Percentiles rank a stretch among this genome's conserved stretches.
Evolutionary conservation across 2,888 invertebrate genomes (phyloP).

Genomic region (Myopa testacea): DNA sequence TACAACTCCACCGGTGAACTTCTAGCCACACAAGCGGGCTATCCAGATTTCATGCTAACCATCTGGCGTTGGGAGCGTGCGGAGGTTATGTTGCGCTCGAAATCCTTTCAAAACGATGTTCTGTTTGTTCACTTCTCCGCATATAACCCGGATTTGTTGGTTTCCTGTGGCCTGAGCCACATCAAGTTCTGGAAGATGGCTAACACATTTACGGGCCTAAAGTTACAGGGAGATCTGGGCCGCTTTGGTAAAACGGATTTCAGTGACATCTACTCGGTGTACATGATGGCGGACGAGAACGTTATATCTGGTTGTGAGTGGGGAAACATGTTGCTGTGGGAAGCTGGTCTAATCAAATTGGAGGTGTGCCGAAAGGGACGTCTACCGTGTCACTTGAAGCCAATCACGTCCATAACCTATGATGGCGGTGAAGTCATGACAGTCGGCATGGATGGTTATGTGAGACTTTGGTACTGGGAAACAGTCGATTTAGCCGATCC

Average conservation of each 20-base stretch:
- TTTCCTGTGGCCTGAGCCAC: slow-evolving; percentile 82
- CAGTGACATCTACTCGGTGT: slow-evolving; percentile 86
- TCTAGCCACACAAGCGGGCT: slow-evolving; percentile 78
- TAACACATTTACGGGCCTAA: slow-evolving; percentile 89
- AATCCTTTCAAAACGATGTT: slow-evolving; percentile 86
- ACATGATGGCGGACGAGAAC: slow-evolving; percentile 90
- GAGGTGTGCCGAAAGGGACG: slow-evolving; percentile 81
- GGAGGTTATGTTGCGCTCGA: slow-evolving; percentile 80
- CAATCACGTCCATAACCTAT: slow-evolving; percentile 71
- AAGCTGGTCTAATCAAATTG: slow-evolving; percentile 87
- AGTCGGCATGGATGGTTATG: slow-evolving; percentile 79
- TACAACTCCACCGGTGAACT: slow-evolving; percentile 86
- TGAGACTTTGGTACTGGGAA: slow-evolving; percentile 90
- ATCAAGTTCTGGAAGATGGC: slow-evolving; percentile 96
- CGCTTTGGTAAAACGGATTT: slow-evolving; percentile 93
- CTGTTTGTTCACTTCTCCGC: slow-evolving; percentile 84
- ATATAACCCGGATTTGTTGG: slow-evolving; percentile 82
- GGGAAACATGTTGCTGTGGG: slow-evolving; percentile 94
- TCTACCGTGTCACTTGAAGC: slow-evolving; percentile 80
- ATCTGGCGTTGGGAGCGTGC: slow-evolving; percentile 89
- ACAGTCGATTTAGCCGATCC: slow-evolving; percentile 90
- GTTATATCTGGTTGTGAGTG: slow-evolving; percentile 88
- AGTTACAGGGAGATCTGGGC: slow-evolving; percentile 88
- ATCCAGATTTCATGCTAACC: slow-evolving; percentile 88
- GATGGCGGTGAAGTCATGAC: slow-evolving; percentile 66